phyloP scores from a whole-genome alignment of 2,888 invertebrate species.

The Netelia inedita region DNA sequence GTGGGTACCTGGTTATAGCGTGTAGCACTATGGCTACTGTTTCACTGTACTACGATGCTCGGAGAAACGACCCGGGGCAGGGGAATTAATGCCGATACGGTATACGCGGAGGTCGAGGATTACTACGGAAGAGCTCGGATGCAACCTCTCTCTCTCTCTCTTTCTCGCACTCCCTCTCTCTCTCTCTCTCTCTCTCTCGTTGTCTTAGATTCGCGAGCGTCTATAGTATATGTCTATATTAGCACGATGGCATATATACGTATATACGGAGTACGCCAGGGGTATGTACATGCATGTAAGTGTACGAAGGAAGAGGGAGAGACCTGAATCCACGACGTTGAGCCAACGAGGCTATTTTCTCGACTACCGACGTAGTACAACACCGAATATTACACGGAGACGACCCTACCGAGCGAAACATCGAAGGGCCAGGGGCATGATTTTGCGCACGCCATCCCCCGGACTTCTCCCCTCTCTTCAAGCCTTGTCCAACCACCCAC shows the following conservation, averaged over 20 bases:
- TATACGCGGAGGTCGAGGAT: constrained; percentile 82
- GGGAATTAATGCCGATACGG: constrained; percentile 85
- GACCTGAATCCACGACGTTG: constrained; percentile 42
- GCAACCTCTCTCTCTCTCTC: constrained; percentile 38
- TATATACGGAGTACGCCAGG: background rate
- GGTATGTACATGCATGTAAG: constrained; percentile 17
- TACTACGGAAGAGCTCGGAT: constrained; percentile 75
- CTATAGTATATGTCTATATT: constrained; percentile 29
- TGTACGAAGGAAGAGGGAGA: constrained; percentile 5
- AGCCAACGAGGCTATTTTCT: constrained; percentile 72
- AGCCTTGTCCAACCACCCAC: constrained; percentile 33
- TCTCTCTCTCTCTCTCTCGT: constrained; percentile 53
- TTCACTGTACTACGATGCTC: constrained; percentile 32
- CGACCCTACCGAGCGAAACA: constrained; percentile 66
- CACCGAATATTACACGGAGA: constrained; percentile 69
- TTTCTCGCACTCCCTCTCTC: constrained; percentile 39
- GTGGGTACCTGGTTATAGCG: constrained; percentile 27
- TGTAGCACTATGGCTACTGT: constrained; percentile 53
- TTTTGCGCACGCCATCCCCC: constrained; percentile 42
- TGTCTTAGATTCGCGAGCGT: constrained; percentile 69
- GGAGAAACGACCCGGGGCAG: constrained; percentile 76
- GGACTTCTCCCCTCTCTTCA: constrained; percentile 38
- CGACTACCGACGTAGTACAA: constrained; percentile 58
- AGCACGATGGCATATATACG: constrained; percentile 12
- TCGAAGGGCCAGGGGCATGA: constrained; percentile 35